These are phyloP conservation scores for Ciconia maguari DNA, from an alignment of 2,113 vertebrate species.

Conservation along the genomic window DNA sequence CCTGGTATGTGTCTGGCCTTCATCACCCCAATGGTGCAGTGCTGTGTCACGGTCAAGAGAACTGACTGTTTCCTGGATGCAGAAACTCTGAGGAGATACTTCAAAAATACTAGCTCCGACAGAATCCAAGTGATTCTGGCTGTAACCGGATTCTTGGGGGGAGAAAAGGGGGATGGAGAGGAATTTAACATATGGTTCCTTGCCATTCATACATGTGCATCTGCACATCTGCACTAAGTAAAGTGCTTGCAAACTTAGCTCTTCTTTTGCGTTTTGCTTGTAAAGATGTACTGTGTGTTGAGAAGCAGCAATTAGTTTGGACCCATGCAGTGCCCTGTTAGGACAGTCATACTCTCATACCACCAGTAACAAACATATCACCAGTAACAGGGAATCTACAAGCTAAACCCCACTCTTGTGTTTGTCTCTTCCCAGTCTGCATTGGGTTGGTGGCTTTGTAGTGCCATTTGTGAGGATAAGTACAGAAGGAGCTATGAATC, in stretches of 20 bases:
- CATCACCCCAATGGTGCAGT: neutral
- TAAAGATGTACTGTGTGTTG: neutral
- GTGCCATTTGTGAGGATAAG: neutral
- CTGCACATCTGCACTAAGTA: neutral
- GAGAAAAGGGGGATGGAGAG: neutral
- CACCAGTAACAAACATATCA: neutral
- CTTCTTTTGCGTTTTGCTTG: neutral
- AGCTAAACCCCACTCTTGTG: accelerated
- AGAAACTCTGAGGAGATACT: neutral
- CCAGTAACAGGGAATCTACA: neutral
- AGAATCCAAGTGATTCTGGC: neutral
- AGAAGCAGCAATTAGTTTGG: neutral
- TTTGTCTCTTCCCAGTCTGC: neutral
- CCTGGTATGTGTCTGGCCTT: accelerated
- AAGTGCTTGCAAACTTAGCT: neutral
- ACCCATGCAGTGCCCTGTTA: neutral
- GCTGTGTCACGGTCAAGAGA: neutral
- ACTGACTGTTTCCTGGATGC: neutral
- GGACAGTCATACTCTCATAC: neutral
- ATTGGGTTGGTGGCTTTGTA: neutral
- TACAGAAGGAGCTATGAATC: neutral
- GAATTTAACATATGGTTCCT: neutral
- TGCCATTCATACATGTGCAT: neutral
- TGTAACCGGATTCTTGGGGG: neutral
- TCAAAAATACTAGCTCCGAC: accelerated